Base-by-base conservation (phyloP, 2,888 invertebrate species). In the Eristalis arbustorum region DNA sequence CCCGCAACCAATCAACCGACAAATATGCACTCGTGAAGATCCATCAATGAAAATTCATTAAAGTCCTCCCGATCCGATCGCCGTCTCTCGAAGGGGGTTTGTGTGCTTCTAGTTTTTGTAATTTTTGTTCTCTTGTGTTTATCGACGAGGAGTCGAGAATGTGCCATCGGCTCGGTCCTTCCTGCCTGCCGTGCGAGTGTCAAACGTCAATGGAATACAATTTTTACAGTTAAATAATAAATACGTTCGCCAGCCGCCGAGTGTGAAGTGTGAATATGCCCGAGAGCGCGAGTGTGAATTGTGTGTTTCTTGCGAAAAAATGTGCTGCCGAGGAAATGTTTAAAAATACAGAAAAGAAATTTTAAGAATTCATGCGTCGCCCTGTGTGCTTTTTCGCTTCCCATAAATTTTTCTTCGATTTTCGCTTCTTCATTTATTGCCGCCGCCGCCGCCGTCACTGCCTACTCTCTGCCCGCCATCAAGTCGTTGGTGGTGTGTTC, bases 171-270 rank as follows among this genome's bases (percentile, higher is more conserved):
- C 63, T 14, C 64, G 18, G 42, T 56, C 56, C 49, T 31, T 31
- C 31, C 31, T 31, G 31, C 31, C 31, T 25, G 13, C 75, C 42
- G 22, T 8, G 14, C 22, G n/a, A 49, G 57, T 56, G 59, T 34
- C 66, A 66, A 72, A 22, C 63, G 57, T 22, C 67, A 66, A 73
- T 42, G 77, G 85, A 85, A 82, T 82, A 85, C 85, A 85, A 78
- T 85, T 85, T 85, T 78, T 74, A 77, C 77, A 69, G 82, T 85
- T 85, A 66, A 78, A 84, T 81, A 81, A 84, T 57, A 76, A n/a
- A 76, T 59, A 56, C 25, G 72, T 22, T n/a, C n/a, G n/a, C n/a
- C n/a, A n/a, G 14, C 25, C 4, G 10, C 10, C n/a, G n/a, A n/a
- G n/a, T n/a, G n/a, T n/a, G n/a, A 25, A 59, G n/a, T 42, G 49